Evolutionary conservation across 2,888 invertebrate genomes (phyloP), one percentile per base, ranked within the genome.

Genomic region (Netelia inedita): DNA sequence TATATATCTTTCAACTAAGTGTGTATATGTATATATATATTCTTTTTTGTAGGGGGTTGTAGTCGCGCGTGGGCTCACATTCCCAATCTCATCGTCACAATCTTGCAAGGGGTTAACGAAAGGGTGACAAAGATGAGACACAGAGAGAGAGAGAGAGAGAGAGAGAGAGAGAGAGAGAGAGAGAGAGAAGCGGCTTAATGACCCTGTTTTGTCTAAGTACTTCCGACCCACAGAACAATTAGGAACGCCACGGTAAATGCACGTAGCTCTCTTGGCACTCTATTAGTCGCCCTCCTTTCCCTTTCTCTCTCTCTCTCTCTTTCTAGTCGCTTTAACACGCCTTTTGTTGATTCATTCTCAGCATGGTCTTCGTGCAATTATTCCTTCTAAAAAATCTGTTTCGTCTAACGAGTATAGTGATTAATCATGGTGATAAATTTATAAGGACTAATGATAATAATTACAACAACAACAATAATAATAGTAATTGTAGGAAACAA

Each of bases 171-270:
- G 68, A 59, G 43, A n/a, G 55, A 63, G 69, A 35, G 21, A 19
- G 19, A 65, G 55, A 10, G 72, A 55, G 46, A 61, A 55, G 74
- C 50, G 50, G 63, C 82, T 80, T 86, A 84, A 86, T 82, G 86
- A 86, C 72, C 72, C 78, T 66, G 73, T 82, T 86, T 85, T 85
- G 86, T 85, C 79, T 84, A 50, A 84, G 78, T 73, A 84, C 78
- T 84, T 84, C 84, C 84, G 81, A 57, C 81, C 84, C 57, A 78
- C 46, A 69, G 80, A 73, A 84, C 84, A 81, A 84, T 84, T 81
- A 81, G 76, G 61, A 81, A 81, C 55, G 80, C 68, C 16, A 21
- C 65, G 46, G 50, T 50, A 68, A 82, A 65, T 73, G 61, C 68
- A 78, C 78, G 68, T 61, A 66, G 73, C 61, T 53, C 65, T 79